Evolutionary conservation across 2,113 vertebrate species (phyloP), one percentile per base, ranked within the genome.

Genomic region (Edolisoma coerulescens): DNA sequence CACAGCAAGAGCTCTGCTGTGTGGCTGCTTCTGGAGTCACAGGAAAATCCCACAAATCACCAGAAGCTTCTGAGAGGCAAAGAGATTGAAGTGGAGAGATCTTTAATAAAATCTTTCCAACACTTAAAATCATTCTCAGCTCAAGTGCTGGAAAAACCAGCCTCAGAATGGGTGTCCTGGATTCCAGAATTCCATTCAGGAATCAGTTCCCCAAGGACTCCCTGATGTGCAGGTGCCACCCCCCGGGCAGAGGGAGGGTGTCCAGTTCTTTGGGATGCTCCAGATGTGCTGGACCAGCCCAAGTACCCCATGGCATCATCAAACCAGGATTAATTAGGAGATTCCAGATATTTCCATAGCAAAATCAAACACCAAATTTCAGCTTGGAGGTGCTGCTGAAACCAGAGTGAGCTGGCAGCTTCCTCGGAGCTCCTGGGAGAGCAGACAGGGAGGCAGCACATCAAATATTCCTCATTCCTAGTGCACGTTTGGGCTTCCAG

Each of bases 401-500:
- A 42, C 4, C 7, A 5, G 14, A 37, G 52, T 1, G 45, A 65
- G 41, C 10, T 4, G 4, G 53, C 27, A 84, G 61, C 56, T 33
- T 6, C 39, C 67, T 27, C 6, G 0, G 8, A 17, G 27, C 54
- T 41, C 50, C 71, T 18, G 14, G 2, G 21, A 39, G 6, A 7
- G 42, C 89, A 74, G 23, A 26, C 4, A 24, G 42, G 27, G n/a
- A 65, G 37, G 19, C 30, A 14, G 17, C 30, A 18, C 60, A n/a
- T 5, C 19, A 15, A 56, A 20, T 8, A 56, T 35, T 20, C 7
- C 84, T 26, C 0, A 60, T 53, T 68, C 16, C 35, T 27, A 35
- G 57, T 1, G 41, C 45, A 3, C 0, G 0, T 11, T 11, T 27
- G 42, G 15, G 27, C 39, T 63, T 23, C 1, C 56, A 59, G 53